Percentiles rank a stretch among this genome's conserved stretches.
These are phyloP conservation scores for Seriola quinqueradiata DNA, from an alignment of 2,113 vertebrate species.

Conservation along the genomic window DNA sequence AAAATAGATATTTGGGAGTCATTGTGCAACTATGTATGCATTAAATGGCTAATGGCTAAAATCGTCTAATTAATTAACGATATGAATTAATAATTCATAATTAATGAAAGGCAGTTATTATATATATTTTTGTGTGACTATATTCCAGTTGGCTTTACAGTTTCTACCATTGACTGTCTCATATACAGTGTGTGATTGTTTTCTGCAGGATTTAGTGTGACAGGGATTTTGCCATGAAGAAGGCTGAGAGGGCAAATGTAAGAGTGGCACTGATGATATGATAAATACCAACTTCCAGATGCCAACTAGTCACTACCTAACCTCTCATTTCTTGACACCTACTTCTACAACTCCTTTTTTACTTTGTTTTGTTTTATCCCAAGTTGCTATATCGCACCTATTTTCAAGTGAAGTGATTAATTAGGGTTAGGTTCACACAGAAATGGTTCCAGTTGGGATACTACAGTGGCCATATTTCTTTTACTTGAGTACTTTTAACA, in stretches of 20 bases:
- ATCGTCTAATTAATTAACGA: too few species aligned
- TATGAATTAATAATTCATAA: too few species aligned
- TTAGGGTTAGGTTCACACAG: too few species aligned
- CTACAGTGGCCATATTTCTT: too few species aligned
- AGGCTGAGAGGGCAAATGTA: constrained; percentile 59
- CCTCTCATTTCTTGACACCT: background rate
- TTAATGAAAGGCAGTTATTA: background rate
- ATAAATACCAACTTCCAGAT: constrained; percentile 82
- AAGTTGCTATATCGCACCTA: too few species aligned
- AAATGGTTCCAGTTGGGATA: too few species aligned
- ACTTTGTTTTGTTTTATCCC: too few species aligned
- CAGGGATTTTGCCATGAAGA: constrained; percentile 79
- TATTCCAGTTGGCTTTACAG: background rate
- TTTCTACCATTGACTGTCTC: background rate
- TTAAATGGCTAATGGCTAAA: background rate
- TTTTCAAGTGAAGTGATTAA: too few species aligned
- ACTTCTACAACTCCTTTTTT: too few species aligned
- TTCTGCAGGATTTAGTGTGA: constrained; percentile 83
- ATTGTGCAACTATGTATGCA: background rate
- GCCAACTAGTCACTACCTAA: constrained; percentile 17
- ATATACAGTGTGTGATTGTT: background rate
- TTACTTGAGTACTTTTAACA: too few species aligned
- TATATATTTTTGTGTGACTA: background rate
- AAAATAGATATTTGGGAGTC: background rate
- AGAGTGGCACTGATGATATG: constrained; percentile 36